Evolutionary conservation across 2,797 vertebrate genomes (phyloP).

Genomic region (Danio choprae): DNA sequence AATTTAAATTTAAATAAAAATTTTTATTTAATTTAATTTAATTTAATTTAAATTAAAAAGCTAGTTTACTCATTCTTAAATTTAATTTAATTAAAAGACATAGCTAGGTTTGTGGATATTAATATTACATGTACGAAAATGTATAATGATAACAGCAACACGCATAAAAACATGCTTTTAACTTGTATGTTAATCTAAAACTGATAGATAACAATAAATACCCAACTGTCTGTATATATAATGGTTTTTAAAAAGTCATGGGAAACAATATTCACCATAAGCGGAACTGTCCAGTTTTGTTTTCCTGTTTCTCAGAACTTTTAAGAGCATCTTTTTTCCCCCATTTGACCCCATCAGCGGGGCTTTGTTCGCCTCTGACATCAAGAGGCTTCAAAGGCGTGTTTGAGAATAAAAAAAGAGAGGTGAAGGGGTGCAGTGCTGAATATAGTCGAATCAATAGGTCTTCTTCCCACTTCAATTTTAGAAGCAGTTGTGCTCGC

Average conservation of each 20-base stretch:
- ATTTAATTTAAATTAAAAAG: too few relatives aligned
- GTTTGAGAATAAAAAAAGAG: slow-evolving; percentile 60
- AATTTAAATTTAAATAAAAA: too few relatives aligned
- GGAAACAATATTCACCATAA: background rate
- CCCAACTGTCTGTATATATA: background rate
- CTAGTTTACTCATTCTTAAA: too few relatives aligned
- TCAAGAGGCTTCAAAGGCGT: slow-evolving; percentile 60
- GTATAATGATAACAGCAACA: too few relatives aligned
- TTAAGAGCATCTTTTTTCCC: slow-evolving; percentile 35
- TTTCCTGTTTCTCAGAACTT: slow-evolving; percentile 32
- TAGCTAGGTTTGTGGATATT: too few relatives aligned
- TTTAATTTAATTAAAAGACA: too few relatives aligned
- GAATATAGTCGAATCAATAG: slow-evolving; percentile 66
- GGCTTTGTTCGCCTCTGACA: slow-evolving; percentile 64
- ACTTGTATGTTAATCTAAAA: background rate
- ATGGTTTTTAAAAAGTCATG: background rate
- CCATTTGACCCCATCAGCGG: slow-evolving; percentile 51
- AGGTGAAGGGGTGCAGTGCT: slow-evolving; percentile 54
- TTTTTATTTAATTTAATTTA: too few relatives aligned
- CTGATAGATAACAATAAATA: background rate
- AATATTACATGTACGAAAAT: too few relatives aligned
- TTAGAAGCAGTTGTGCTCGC: slow-evolving; percentile 55
- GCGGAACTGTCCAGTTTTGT: slow-evolving; percentile 6
- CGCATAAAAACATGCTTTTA: too few relatives aligned
- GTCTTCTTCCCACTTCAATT: slow-evolving; percentile 62